A percentile compares a stretch with the other conserved stretches of the same genome.
Evolutionary conservation across 64 coral and sea anemone species (phyloP).

Genomic region (Stichodactyla helianthus): DNA sequence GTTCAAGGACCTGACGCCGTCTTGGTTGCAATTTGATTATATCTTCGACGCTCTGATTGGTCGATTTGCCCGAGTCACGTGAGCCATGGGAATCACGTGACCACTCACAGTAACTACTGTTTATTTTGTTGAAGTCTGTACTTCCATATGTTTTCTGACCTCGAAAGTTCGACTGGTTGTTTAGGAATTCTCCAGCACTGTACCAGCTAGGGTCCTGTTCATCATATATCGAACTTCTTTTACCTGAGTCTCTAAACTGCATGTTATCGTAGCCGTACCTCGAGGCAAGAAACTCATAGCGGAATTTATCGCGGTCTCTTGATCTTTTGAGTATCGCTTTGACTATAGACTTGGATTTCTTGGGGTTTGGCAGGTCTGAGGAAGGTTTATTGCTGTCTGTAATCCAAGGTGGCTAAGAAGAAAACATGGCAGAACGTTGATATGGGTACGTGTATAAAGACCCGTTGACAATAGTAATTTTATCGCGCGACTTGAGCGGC

Average conservation of each 20-base stretch:
- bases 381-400: not conserved
- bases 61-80: not conserved
- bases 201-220: constrained; percentile 27
- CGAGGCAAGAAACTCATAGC: constrained; percentile 24
- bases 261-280: constrained; percentile 20
- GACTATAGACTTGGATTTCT: constrained; percentile 23
- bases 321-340: constrained; percentile 25
- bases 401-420: constrained; percentile 26
- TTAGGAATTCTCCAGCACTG: constrained; percentile 24
- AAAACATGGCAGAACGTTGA: not conserved
- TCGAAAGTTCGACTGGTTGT: constrained; percentile 8
- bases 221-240: constrained; percentile 21
- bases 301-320: constrained; percentile 19
- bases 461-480: no score
- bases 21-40: constrained; percentile 20
- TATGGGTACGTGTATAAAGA: no score
- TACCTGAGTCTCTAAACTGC: not conserved
- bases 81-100: not conserved
- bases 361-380: not conserved
- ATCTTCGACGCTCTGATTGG: constrained; percentile 32
- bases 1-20: constrained; percentile 15
- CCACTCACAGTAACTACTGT: not conserved
- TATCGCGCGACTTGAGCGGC: no score
- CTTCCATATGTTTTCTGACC: constrained; percentile 20
- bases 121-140: constrained; percentile 1